Percentiles rank a stretch among this genome's conserved stretches.
These are phyloP conservation scores for Drosophila rhopaloa DNA, from an alignment of 1,140 invertebrate species.

Conservation along the genomic window DNA sequence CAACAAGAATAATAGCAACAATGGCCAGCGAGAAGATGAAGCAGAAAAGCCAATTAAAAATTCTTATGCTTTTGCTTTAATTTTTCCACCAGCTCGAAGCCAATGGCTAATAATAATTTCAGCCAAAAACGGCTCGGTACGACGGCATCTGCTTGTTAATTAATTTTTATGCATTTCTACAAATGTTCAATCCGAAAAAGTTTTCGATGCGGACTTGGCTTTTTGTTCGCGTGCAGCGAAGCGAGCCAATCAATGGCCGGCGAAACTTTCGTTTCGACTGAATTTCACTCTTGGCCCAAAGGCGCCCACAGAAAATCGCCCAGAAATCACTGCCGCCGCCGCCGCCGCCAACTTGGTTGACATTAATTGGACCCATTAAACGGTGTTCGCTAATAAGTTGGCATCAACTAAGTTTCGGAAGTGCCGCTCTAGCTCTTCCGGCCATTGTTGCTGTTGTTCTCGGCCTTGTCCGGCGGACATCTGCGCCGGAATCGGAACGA, in stretches of 20 bases:
- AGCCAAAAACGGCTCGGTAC: conserved; percentile 13
- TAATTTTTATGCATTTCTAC: conserved; percentile 81
- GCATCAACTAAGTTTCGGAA: conserved; percentile 52
- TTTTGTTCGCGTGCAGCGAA: conserved; percentile 63
- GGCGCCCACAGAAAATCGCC: conserved; percentile 17
- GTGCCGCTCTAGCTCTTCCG: conserved; percentile 25
- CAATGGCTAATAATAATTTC: conserved; percentile 44
- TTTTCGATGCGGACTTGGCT: conserved; percentile 42
- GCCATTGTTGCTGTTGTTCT: conserved; percentile 45
- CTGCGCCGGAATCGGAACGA: conserved; percentile 59
- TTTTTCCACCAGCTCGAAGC: conserved; percentile 29
- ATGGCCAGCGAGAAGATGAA: conserved; percentile 32
- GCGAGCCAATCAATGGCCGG: conserved; percentile 65
- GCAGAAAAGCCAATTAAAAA: conserved; percentile 80
- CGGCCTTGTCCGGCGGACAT: conserved; percentile 62
- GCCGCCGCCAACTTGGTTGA: conserved; percentile 58
- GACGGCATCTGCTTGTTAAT: conserved; percentile 65
- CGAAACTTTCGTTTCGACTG: conserved; percentile 68
- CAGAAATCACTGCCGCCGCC: conserved; percentile 3
- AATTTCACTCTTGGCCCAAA: conserved; percentile 55
- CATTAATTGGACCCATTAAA: conserved; percentile 79
- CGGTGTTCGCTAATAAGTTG: conserved; percentile 75
- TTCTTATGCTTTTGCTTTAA: conserved; percentile 63
- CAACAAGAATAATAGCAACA: conserved; percentile 46
- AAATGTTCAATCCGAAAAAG: conserved; percentile 73